Percentiles rank a stretch among this genome's conserved stretches.
These are phyloP conservation scores for Sphaerodactylus townsendi DNA, from an alignment of 2,113 vertebrate genomes.

Conservation along the genomic window DNA sequence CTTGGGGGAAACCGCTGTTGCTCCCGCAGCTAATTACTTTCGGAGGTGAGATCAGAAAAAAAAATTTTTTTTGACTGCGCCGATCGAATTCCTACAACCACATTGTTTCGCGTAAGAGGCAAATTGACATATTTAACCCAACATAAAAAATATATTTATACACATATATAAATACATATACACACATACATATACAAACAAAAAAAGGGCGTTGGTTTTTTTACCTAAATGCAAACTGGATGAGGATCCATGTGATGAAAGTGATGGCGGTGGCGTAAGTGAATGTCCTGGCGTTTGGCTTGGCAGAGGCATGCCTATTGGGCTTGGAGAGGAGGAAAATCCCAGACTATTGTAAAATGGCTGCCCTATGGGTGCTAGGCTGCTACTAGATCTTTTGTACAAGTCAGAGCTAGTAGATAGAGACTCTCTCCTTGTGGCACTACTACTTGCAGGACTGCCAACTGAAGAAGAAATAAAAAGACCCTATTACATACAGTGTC, in stretches of 20 bases:
- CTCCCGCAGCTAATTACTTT: conserved; percentile 43
- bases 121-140: conserved; percentile 79
- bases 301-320: conserved; percentile 93
- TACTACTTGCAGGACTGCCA: conserved; percentile 94
- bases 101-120: conserved; percentile 70
- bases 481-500: conserved; percentile 83
- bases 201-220: conserved; percentile 77
- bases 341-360: conserved; percentile 98
- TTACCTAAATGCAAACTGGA: conserved; percentile 96
- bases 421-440: conserved; percentile 94
- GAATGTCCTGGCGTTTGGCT: conserved; percentile 95
- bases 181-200: conserved; percentile 75
- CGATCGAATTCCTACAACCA: too few species aligned
- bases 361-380: conserved; percentile 94
- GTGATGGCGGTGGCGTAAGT: conserved; percentile 96
- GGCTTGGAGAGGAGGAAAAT: conserved; percentile 97
- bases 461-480: conserved; percentile 83
- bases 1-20: conserved; percentile 45
- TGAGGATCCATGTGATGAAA: conserved; percentile 97
- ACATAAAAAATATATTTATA: conserved; percentile 79
- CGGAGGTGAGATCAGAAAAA: conserved; percentile 38
- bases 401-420: conserved; percentile 93
- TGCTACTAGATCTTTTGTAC: conserved; percentile 96
- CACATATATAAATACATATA: conserved; percentile 80
- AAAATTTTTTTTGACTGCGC: too few species aligned